Percentiles rank a stretch among this genome's conserved stretches.
Evolutionary conservation across 2,797 vertebrate genomes (phyloP).

Genomic region (Spheniscus humboldti): DNA sequence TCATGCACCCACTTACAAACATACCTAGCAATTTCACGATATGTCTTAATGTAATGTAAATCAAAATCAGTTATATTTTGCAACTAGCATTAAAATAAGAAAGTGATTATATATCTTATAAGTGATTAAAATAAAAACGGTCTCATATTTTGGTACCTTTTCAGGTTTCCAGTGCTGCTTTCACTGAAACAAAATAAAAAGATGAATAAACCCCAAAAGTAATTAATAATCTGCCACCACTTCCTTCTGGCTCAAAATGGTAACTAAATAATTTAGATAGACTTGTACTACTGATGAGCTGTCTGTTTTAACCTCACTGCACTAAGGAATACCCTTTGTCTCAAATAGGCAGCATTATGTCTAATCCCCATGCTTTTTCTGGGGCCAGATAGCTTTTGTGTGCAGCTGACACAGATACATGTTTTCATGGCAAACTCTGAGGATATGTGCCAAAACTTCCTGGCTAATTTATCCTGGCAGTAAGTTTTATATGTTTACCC

Average conservation of each 20-base stretch:
- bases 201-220: background rate
- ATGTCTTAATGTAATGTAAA: background rate
- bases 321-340: constrained; percentile 15
- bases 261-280: constrained; percentile 25
- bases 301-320: background rate
- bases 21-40: background rate
- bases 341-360: constrained; percentile 14
- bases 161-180: background rate
- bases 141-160: background rate
- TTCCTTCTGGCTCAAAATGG: constrained; percentile 7
- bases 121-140: background rate
- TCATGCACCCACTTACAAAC: background rate
- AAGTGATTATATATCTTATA: background rate
- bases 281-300: background rate
- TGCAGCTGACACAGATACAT: background rate
- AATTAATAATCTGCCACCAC: background rate
- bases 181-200: background rate
- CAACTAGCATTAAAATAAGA: background rate
- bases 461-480: constrained; percentile 1
- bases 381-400: constrained; percentile 9
- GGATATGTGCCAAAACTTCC: background rate
- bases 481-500: background rate
- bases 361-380: constrained; percentile 19
- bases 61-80: background rate
- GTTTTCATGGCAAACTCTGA: constrained; percentile 14